Evolutionary conservation across 1,140 invertebrate genomes (phyloP).

Genomic region (Drosophila tropicalis): DNA sequence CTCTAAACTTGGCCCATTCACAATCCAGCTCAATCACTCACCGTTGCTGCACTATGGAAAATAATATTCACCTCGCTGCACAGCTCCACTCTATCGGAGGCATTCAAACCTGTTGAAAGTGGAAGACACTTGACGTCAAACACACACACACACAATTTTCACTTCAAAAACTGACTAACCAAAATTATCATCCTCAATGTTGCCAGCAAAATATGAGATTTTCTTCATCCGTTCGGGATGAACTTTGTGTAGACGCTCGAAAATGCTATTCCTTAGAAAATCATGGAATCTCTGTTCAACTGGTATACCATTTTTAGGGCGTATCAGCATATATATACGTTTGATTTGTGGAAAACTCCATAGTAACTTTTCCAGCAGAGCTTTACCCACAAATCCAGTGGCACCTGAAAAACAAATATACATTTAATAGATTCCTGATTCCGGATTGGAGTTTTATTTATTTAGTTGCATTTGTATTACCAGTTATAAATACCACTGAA

Average conservation of each 20-base stretch:
- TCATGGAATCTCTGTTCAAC: constrained; percentile 67
- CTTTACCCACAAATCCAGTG: constrained; percentile 86
- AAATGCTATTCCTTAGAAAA: constrained; percentile 74
- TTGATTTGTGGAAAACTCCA: constrained; percentile 87
- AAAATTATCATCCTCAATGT: constrained; percentile 78
- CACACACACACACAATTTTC: constrained; percentile 22
- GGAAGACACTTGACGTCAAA: constrained; percentile 15
- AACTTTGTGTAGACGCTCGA: constrained; percentile 60
- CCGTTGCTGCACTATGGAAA: constrained; percentile 94
- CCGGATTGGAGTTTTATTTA: not conserved
- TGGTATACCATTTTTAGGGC: constrained; percentile 84
- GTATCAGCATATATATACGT: constrained; percentile 87
- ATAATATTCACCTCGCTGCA: constrained; percentile 88
- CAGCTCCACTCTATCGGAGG: constrained; percentile 85
- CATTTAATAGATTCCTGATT: no score
- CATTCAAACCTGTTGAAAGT: constrained; percentile 85
- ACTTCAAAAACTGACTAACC: constrained; percentile 46
- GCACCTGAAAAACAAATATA: constrained; percentile 44
- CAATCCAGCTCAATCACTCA: constrained; percentile 85
- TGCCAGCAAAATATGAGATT: constrained; percentile 83
- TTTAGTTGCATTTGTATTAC: constrained; percentile 27
- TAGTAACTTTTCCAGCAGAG: constrained; percentile 89
- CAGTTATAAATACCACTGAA: constrained; percentile 79
- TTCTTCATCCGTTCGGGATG: constrained; percentile 79
- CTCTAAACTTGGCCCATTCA: not conserved